Evolutionary conservation across 2,888 invertebrate species (phyloP).

Genomic region (Coleophora flavipennella): DNA sequence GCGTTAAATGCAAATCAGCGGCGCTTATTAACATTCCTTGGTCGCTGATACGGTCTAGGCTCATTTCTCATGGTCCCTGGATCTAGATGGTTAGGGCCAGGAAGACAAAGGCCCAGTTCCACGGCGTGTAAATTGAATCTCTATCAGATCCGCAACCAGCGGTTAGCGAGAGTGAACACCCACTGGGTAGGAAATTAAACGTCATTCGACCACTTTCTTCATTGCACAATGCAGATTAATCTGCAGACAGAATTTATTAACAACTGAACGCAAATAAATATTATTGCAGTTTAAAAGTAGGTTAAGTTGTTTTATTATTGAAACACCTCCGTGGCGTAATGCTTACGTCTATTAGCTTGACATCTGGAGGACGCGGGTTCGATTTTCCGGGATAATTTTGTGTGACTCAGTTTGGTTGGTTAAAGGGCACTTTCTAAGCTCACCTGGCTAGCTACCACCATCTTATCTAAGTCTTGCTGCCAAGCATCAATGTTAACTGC

Average conservation of each 20-base stretch:
- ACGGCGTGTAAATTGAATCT: slow-evolving; percentile 45
- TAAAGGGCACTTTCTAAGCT: too few species aligned
- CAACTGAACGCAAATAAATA: slow-evolving; percentile 9
- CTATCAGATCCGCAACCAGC: slow-evolving; percentile 40
- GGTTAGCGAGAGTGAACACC: slow-evolving; percentile 24
- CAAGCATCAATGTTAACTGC: too few species aligned
- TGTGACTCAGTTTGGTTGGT: too few species aligned
- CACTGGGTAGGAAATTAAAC: slow-evolving; percentile 62
- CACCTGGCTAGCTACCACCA: too few species aligned
- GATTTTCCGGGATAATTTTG: too few species aligned
- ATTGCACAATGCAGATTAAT: slow-evolving; percentile 39
- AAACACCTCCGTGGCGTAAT: too few species aligned
- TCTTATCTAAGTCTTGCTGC: too few species aligned
- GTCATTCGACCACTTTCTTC: slow-evolving; percentile 62
- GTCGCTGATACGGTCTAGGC: not conserved
- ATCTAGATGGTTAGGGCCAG: slow-evolving; percentile 20
- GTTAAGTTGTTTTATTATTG: too few species aligned
- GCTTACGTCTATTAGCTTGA: too few species aligned
- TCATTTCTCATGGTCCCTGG: slow-evolving; percentile 6
- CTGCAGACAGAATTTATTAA: slow-evolving; percentile 23
- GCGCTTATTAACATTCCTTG: not conserved
- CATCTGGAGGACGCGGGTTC: too few species aligned
- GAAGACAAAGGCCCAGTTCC: slow-evolving; percentile 23
- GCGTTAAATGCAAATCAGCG: too few species aligned
- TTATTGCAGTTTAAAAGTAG: not conserved